Evolutionary conservation across 2,797 vertebrate genomes (phyloP).

Genomic region (Chaenodraco wilsoni): DNA sequence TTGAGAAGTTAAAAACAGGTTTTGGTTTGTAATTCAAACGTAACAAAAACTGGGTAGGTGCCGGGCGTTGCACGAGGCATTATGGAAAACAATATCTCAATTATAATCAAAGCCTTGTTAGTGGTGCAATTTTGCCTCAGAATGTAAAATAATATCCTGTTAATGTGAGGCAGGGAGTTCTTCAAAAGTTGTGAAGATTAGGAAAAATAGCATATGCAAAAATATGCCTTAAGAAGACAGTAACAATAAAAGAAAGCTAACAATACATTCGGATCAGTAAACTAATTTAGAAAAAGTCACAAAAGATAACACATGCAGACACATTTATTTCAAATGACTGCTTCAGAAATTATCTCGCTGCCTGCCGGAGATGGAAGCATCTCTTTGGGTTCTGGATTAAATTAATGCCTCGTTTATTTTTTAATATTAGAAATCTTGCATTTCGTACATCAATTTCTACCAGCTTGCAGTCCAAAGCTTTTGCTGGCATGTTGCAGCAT

Average conservation of each 20-base stretch:
- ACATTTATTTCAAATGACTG: background rate
- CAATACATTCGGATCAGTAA: background rate
- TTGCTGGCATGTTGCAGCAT: background rate
- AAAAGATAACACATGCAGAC: background rate
- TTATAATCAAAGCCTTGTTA: background rate
- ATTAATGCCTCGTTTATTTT: background rate
- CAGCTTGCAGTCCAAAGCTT: background rate
- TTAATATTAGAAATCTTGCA: background rate
- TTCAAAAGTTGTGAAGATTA: background rate
- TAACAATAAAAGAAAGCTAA: background rate
- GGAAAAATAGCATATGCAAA: background rate
- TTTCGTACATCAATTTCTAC: background rate
- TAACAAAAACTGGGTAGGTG: background rate
- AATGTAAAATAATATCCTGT: background rate
- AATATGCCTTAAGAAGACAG: background rate
- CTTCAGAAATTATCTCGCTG: background rate
- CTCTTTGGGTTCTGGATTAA: constrained; percentile 7
- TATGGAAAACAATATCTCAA: background rate
- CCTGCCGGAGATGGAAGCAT: background rate
- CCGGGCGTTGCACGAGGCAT: background rate
- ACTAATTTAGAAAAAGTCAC: background rate
- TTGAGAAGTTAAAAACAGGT: constrained; percentile 6
- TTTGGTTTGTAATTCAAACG: constrained; percentile 17
- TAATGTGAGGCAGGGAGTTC: background rate
- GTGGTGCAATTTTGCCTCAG: background rate